A percentile compares a stretch with the other conserved stretches of the same genome.
phyloP scores from a whole-genome alignment of 2,888 invertebrate genomes.

The Trissoscelio sp. region DNA sequence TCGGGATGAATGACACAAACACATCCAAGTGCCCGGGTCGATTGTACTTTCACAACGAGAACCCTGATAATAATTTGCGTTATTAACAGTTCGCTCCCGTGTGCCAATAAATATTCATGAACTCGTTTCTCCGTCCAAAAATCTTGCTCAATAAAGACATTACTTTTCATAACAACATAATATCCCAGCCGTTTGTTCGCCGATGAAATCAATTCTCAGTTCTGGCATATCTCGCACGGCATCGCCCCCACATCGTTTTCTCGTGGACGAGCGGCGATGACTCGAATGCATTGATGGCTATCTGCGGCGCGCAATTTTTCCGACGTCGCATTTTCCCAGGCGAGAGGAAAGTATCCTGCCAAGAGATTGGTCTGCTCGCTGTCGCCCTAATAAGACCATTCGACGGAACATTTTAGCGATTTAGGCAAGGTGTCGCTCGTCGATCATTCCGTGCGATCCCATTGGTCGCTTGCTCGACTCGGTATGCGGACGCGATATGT shows the following conservation, averaged over 20 bases:
- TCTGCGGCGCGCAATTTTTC: conserved; percentile 31
- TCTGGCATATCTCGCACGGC: not conserved
- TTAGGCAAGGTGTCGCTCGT: conserved; percentile 74
- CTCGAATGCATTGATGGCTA: conserved; percentile 8
- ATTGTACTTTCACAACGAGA: conserved; percentile 27
- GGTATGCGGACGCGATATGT: conserved; percentile 81
- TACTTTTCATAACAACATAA: conserved; percentile 23
- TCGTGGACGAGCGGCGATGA: conserved; percentile 5
- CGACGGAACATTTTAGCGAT: conserved; percentile 51
- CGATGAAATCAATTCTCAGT: conserved; percentile 31
- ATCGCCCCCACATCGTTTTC: not conserved
- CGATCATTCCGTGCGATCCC: conserved; percentile 73
- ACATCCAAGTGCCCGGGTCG: conserved; percentile 1
- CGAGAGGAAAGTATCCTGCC: not conserved
- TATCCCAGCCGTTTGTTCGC: conserved; percentile 8
- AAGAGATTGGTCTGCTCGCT: conserved; percentile 27
- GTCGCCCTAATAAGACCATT: conserved; percentile 48
- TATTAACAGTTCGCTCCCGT: conserved; percentile 9
- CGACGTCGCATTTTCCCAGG: conserved; percentile 5
- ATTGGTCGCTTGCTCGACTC: conserved; percentile 64
- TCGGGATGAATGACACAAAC: conserved; percentile 48
- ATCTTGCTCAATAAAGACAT: conserved; percentile 34
- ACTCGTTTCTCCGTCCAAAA: conserved; percentile 1
- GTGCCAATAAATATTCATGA: conserved; percentile 23
- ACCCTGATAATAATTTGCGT: conserved; percentile 28